A percentile compares a stretch with the other conserved stretches of the same genome.
Evolutionary conservation across 2,797 vertebrate species (phyloP).

Genomic region (Bryconaethiops microstoma): DNA sequence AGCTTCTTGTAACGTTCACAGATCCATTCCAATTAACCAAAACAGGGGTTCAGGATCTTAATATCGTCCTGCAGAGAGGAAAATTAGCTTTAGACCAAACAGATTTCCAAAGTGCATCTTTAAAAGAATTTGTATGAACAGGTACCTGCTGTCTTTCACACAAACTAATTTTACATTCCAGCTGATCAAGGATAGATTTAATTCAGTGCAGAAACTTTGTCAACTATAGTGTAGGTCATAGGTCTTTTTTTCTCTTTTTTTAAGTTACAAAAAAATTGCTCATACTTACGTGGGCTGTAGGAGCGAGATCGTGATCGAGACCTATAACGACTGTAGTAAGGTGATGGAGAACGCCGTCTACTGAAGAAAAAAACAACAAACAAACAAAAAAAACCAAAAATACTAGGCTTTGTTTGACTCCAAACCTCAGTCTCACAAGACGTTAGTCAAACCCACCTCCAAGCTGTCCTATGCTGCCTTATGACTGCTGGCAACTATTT

Average conservation of each 20-base stretch:
- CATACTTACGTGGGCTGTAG: constrained; percentile 93
- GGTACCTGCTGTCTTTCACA: constrained; percentile 15
- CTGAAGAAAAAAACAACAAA: constrained; percentile 49
- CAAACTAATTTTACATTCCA: background rate
- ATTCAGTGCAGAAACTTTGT: background rate
- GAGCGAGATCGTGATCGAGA: constrained; percentile 91
- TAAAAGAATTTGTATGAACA: background rate
- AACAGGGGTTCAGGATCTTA: constrained; percentile 50
- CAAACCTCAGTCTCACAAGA: too few relatives aligned
- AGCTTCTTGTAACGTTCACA: constrained; percentile 9
- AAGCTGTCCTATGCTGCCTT: too few relatives aligned
- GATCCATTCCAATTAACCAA: constrained; percentile 14
- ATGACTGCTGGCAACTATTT: too few relatives aligned
- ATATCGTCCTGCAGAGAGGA: constrained; percentile 71
- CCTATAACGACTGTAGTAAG: constrained; percentile 90
- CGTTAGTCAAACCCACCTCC: too few relatives aligned
- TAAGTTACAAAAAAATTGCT: too few relatives aligned
- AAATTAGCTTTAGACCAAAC: constrained; percentile 4
- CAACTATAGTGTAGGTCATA: background rate
- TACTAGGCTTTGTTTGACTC: too few relatives aligned
- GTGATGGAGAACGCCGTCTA: constrained; percentile 90
- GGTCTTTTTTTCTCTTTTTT: too few relatives aligned
- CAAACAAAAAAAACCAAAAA: too few relatives aligned
- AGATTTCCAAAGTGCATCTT: background rate
- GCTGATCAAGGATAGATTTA: background rate